These are phyloP conservation scores for Drosophila mojavensis DNA, from an alignment of 1,140 invertebrate species.

Conservation along the genomic window DNA sequence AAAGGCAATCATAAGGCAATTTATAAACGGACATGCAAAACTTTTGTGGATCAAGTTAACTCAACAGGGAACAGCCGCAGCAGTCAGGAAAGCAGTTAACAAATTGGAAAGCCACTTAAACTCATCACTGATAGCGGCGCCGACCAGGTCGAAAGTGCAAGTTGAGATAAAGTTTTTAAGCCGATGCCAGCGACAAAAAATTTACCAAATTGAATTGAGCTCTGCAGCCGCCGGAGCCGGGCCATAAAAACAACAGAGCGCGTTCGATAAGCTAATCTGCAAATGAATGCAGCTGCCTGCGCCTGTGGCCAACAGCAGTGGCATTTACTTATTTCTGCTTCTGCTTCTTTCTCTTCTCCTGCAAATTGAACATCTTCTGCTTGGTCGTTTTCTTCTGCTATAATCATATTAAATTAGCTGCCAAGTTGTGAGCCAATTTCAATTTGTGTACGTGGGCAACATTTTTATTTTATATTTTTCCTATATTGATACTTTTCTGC, in stretches of 20 bases:
- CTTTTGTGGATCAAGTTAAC: conserved; percentile 47
- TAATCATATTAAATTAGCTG: conserved; percentile 75
- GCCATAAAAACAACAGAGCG: neutral
- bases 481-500: neutral
- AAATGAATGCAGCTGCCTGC: conserved; percentile 32
- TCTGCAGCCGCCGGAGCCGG: neutral
- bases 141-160: conserved; percentile 4
- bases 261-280: neutral
- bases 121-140: conserved; percentile 8
- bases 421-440: conserved; percentile 73
- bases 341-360: neutral
- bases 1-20: conserved; percentile 70
- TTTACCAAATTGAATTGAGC: conserved; percentile 31
- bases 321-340: neutral
- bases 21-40: conserved; percentile 69
- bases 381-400: neutral
- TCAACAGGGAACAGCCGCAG: neutral
- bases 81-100: conserved; percentile 23
- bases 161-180: conserved; percentile 30
- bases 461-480: conserved; percentile 34
- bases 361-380: conserved; percentile 1
- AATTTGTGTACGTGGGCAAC: conserved; percentile 56
- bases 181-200: conserved; percentile 27
- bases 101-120: conserved; percentile 40
- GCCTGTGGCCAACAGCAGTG: neutral